Evolutionary conservation across 2,797 vertebrate species (phyloP).

Genomic region (Phrynocephalus vlangalii): DNA sequence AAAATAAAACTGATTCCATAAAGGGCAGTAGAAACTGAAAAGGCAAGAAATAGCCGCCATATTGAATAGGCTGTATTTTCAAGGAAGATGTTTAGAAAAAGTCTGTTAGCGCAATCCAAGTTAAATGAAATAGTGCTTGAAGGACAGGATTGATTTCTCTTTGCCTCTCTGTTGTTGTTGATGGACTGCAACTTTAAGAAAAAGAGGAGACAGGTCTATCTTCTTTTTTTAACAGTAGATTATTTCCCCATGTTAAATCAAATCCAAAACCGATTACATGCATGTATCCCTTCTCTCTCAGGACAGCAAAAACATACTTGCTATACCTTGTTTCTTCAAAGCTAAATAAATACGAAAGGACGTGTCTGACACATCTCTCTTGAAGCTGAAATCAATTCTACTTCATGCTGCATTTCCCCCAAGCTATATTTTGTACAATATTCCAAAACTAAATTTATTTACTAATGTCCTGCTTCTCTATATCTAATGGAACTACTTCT

Average conservation of each 20-base stretch:
- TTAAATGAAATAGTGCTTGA: conserved; percentile 24
- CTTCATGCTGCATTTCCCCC: conserved; percentile 10
- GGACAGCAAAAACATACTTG: background rate
- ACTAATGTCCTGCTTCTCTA: conserved; percentile 19
- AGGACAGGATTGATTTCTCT: background rate
- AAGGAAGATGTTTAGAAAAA: background rate
- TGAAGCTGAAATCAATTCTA: background rate
- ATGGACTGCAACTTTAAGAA: conserved; percentile 3
- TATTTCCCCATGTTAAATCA: background rate
- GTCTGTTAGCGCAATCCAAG: fast-evolving
- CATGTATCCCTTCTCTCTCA: fast-evolving
- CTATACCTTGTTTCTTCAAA: background rate
- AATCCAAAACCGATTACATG: background rate
- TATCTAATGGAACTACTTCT: background rate
- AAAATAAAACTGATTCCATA: background rate
- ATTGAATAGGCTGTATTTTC: background rate
- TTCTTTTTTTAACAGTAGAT: conserved; percentile 8
- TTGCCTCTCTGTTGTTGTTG: background rate
- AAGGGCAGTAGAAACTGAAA: conserved; percentile 5
- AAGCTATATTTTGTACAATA: background rate
- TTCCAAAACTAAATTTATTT: conserved; percentile 12
- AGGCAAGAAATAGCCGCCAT: conserved; percentile 30
- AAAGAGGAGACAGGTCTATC: background rate
- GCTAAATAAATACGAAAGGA: background rate
- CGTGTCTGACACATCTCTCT: background rate